Percentiles rank a stretch among this genome's conserved stretches.
Conservation (phyloP, 2,888 invertebrate species). For the Zhuqinia jingwanae region DNA sequence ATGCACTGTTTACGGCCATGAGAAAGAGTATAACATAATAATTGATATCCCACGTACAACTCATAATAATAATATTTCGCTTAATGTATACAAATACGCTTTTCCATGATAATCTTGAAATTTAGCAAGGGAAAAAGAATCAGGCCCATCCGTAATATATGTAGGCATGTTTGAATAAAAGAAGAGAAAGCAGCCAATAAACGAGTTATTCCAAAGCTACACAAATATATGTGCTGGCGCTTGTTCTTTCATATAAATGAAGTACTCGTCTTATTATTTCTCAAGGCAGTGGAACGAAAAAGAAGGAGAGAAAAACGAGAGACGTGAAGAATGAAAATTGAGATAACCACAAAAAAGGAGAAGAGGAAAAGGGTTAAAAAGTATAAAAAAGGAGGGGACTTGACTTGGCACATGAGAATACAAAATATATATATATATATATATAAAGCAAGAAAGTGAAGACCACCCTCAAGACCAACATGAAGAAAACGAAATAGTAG, state of each 20-base stretch:
- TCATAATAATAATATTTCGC: neutral
- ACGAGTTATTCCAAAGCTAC: neutral
- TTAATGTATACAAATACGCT: neutral
- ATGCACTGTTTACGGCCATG: too few relatives aligned
- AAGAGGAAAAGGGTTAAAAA: constrained; percentile 23
- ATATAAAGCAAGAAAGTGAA: neutral
- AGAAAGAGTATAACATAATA: too few relatives aligned
- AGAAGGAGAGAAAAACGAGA: neutral
- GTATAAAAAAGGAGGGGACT: constrained; percentile 26
- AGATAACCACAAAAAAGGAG: constrained; percentile 53
- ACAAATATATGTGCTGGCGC: too few relatives aligned
- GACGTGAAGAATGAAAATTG: constrained; percentile 22
- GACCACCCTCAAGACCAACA: constrained; percentile 6
- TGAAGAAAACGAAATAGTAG: neutral
- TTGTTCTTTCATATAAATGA: neutral
- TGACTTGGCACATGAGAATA: constrained; percentile 60
- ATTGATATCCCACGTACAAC: neutral
- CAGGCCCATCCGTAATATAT: constrained; percentile 10
- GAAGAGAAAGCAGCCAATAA: neutral
- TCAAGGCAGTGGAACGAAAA: constrained; percentile 51
- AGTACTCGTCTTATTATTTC: constrained; percentile 60
- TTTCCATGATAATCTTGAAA: constrained; percentile 19
- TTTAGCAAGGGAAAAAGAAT: neutral
- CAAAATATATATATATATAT: neutral
- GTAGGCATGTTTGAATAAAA: neutral